Base-by-base conservation (phyloP, 2,888 invertebrate species). In the Argyra leucocephala region DNA sequence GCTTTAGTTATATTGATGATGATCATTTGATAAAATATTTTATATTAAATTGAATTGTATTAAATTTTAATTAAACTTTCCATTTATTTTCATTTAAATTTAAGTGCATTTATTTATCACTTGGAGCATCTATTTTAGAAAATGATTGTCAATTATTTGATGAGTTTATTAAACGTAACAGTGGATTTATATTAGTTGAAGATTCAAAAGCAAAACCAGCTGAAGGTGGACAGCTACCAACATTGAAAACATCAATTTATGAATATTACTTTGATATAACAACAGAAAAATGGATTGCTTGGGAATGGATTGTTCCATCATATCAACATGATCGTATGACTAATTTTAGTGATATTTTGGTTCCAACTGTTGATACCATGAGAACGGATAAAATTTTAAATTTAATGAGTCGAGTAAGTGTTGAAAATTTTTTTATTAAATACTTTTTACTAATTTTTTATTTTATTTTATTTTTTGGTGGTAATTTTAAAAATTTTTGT, bases 341-440 rank as follows among this genome's bases (percentile, higher is more conserved):
- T 74, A 85, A 86, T 73, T 94, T 91, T 76, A 87, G 88, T 4
- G 88, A 93, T 70, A 93, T 95, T 69, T 82, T 96, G 22, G 94
- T 96, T 7, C 94, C 94, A 0, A 96, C 95, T 0, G 85, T 92
- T 3, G 95, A 96, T 75, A 95, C 94, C 0, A 83, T 92, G 10
- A 82, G 90, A 61, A 86, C 90, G 0, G 89, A 88, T 0, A 91
- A 92, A 85, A 83, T 91, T 21, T 83, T 96, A 62, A 82, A 85
- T 67, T 81, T 90, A 22, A 90, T 91, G 89, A 89, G 88, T 73
- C 83, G 86, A 73, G 88, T 91, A 71, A 67, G 74, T 57, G 57
- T 22, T 4, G 18, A 57, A 58, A 58, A 58, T 6, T 58, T 58
- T 58, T 31, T 31, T 31, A 31, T 10, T 57, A 31, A 31, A 31